Conservation (phyloP, 2,113 vertebrate species). For the Cavia porcellus region DNA sequence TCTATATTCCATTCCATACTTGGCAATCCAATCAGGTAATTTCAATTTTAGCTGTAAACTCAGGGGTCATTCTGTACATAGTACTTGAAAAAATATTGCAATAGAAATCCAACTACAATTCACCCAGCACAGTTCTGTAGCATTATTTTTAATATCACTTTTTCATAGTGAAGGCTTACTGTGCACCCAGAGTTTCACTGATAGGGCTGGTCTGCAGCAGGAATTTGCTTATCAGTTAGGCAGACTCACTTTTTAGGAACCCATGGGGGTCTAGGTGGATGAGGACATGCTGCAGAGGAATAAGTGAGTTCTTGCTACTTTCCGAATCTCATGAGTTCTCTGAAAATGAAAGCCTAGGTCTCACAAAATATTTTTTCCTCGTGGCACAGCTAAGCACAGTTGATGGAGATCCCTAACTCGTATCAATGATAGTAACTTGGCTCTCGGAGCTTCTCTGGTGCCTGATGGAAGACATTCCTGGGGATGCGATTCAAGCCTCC, state of each 20-base stretch:
- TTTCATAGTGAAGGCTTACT: background rate
- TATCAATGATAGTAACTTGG: constrained; percentile 53
- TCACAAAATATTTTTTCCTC: constrained; percentile 66
- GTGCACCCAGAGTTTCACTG: background rate
- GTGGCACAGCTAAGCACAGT: constrained; percentile 59
- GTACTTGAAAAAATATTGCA: background rate
- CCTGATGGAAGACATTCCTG: constrained; percentile 56
- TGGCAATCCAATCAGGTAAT: background rate
- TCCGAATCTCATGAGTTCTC: constrained; percentile 52
- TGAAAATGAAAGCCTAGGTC: constrained; percentile 35
- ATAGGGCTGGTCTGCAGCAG: background rate
- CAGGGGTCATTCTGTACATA: background rate
- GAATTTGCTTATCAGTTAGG: constrained; percentile 16
- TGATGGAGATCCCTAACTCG: constrained; percentile 67
- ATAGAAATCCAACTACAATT: background rate
- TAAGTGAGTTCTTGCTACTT: constrained; percentile 42
- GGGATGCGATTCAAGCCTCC: constrained; percentile 56
- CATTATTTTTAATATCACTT: background rate
- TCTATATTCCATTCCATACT: background rate
- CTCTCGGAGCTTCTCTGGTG: constrained; percentile 56
- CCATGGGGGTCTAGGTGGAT: background rate
- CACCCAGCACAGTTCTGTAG: constrained; percentile 8
- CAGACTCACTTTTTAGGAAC: background rate
- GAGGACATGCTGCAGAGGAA: constrained; percentile 29
- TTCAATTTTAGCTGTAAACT: constrained; percentile 14